Evolutionary conservation across 2,797 vertebrate species (phyloP).

Genomic region (Gastrophryne carolinensis): DNA sequence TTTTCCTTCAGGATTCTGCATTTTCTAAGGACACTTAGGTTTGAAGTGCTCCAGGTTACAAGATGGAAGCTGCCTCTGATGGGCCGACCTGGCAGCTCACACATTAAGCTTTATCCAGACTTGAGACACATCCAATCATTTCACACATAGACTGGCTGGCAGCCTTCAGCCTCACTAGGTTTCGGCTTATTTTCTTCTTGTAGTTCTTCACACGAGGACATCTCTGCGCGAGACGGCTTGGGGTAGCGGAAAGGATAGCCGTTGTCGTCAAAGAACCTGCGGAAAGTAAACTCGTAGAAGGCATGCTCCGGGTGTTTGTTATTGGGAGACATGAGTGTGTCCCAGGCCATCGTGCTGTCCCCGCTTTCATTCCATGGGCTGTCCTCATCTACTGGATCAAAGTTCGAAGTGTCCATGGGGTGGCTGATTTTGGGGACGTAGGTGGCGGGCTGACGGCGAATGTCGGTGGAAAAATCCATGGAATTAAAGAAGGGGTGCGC

Average conservation of each 20-base stretch:
- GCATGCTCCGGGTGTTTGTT: conserved; percentile 95
- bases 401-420: conserved; percentile 98
- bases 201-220: conserved; percentile 62
- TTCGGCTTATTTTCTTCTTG: conserved; percentile 64
- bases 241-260: conserved; percentile 95
- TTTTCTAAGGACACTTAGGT: not conserved
- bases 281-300: conserved; percentile 98
- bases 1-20: not conserved
- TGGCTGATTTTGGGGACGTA: conserved; percentile 95
- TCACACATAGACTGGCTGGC: conserved; percentile 96
- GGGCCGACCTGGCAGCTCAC: no score
- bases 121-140: not conserved
- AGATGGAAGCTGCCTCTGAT: no score
- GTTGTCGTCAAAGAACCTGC: conserved; percentile 95
- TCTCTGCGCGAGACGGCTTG: conserved; percentile 78
- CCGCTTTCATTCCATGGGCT: conserved; percentile 86
- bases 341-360: conserved; percentile 86
- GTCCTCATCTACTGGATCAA: conserved; percentile 96
- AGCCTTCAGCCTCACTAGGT: conserved; percentile 80
- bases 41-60: not conserved
- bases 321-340: conserved; percentile 77
- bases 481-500: conserved; percentile 88
- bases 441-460: conserved; percentile 90
- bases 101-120: no score
- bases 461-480: conserved; percentile 89